Evolutionary conservation across 2,113 vertebrate species (phyloP), one percentile per base, ranked within the genome.

Genomic region (Carassius gibelio): DNA sequence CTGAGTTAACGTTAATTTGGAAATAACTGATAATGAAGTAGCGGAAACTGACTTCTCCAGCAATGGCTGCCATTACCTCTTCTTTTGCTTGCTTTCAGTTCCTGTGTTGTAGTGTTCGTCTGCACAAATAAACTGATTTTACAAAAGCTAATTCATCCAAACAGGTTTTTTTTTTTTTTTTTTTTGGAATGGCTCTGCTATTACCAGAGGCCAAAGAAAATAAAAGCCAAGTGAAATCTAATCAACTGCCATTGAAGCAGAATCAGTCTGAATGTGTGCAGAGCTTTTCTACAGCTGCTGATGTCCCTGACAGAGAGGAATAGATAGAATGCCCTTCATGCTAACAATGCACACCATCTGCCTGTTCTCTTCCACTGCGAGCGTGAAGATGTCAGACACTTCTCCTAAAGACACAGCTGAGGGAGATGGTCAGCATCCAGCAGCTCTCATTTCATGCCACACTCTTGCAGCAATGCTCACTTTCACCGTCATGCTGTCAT

Each of bases 341-440:
- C 69, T 62, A 62, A 66, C 57, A 59, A 82, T 48, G 30, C 45
- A 38, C 34, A 81, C 34, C 21, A 23, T 64, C 62, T 85, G 61
- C 61, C 81, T 61, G 76, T 62, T 72, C 26, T 62, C 34, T 45
- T 69, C 23, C 74, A 52, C 50, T 50, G 23, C 7, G 36, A 34
- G 55, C 15, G 55, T 74, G 48, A 55, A 61, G 55, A 80, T 75
- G 69, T 75, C 45, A 79, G 57, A 36, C 30, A 21, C 48, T 42
- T 69, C 75, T 69, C 61, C 17, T 7, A 66, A 17, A 82, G 48
- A 71, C 30, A 83, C 81, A 38, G 26, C 62, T 85, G 83, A 79
- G 36, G 34, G 30, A 85, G 84, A 71, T 85, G 84, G 84, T 85
- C 84, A 85, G 76, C 34, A 80, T 61, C 66, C 50, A 69, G 83